Evolutionary conservation across 2,797 vertebrate genomes (phyloP), one percentile per base, ranked within the genome.

Genomic region (Melanotaenia maccullochi): DNA sequence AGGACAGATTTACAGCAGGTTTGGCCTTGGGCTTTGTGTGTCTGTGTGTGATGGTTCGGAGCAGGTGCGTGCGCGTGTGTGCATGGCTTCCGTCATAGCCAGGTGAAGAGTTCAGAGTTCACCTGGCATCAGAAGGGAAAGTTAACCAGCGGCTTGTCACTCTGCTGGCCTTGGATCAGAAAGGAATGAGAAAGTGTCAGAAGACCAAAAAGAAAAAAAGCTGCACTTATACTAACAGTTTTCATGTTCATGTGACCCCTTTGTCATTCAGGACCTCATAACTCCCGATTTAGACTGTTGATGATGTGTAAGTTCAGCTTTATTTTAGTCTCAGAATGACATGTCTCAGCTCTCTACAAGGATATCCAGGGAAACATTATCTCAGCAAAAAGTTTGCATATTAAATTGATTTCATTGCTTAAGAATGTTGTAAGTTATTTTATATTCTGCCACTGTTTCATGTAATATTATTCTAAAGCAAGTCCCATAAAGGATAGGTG

Each of bases 61-160:
- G 89, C 93, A 93, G 92, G 74, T 84, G 71, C 20, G 82, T 61
- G 61, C 71, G 56, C 52, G 28, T 75, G 51, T 55, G 65, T 60
- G 61, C 58, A 85, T 44, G 51, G 32, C 47, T 68, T 80, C 76
- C 44, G 51, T 84, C 73, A 61, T 72, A 76, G 72, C 52, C 79
- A 88, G 89, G 86, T 90, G 85, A 93, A 91, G 85, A 87, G 90
- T 90, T 93, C 83, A 91, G 70, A 89, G 89, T 83, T 83, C 22
- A 42, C 75, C 59, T 65, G 49, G 36, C 71, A 71, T 75, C 78
- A 64, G 76, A 91, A 88, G 89, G 64, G 92, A 94, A 94, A 94
- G 94, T 94, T 86, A 47, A 60, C 52, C 22, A 2, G 7, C 24
- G 9, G 55, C 54, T 77, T 54, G 9, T 76, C 76, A 18, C 64